Evolutionary conservation across 2,113 vertebrate genomes (phyloP).

Genomic region (Melanostigma gelatinosum): DNA sequence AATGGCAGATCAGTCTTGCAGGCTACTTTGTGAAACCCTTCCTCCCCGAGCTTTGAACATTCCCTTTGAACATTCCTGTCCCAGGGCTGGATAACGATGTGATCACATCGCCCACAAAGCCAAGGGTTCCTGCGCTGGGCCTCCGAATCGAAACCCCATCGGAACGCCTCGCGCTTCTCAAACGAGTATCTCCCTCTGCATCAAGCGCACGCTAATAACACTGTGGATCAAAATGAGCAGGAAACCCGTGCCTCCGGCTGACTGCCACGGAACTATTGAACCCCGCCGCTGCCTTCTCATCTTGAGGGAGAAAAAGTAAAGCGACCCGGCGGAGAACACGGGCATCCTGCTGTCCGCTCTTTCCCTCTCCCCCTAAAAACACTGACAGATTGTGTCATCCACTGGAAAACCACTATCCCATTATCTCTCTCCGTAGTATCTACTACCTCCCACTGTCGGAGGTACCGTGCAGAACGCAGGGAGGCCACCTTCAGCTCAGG

Average conservation of each 20-base stretch:
- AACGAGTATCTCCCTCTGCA: conserved; percentile 7
- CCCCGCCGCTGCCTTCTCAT: neutral
- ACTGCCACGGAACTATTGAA: conserved; percentile 18
- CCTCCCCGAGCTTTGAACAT: conserved; percentile 11
- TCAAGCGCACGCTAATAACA: conserved; percentile 13
- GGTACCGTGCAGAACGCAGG: conserved; percentile 41
- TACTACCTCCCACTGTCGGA: conserved; percentile 55
- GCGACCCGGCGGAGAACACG: conserved; percentile 2
- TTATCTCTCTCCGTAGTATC: conserved; percentile 64
- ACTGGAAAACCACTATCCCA: conserved; percentile 59
- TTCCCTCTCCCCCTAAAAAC: neutral
- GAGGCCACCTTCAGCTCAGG: conserved; percentile 57
- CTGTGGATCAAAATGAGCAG: conserved; percentile 8
- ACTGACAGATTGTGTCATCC: conserved; percentile 65
- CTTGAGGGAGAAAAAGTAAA: conserved; percentile 14
- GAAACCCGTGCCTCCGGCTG: conserved; percentile 7
- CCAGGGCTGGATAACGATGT: conserved; percentile 14
- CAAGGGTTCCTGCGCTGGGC: neutral
- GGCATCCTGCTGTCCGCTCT: neutral
- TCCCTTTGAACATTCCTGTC: conserved; percentile 20
- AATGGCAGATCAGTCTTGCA: neutral
- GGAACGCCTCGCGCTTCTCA: neutral
- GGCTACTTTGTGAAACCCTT: neutral
- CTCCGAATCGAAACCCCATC: neutral
- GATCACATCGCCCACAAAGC: conserved; percentile 13